These are phyloP conservation scores for Microctonus aethiopoides DNA, from an alignment of 2,888 invertebrate species.

Conservation along the genomic window DNA sequence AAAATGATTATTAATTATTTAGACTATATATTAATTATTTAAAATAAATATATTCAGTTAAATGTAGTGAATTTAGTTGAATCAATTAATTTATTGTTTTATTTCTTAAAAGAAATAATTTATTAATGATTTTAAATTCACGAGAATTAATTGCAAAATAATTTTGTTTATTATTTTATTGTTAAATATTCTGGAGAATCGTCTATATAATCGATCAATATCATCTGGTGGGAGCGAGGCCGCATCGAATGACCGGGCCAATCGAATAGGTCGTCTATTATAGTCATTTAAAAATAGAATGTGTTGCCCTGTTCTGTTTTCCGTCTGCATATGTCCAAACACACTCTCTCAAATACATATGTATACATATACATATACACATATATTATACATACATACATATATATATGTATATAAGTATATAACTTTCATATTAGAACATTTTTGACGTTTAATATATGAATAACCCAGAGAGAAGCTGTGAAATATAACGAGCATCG, in stretches of 20 bases:
- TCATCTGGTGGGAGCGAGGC: constrained; percentile 11
- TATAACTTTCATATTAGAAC: constrained; percentile 5
- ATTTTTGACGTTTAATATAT: constrained; percentile 10
- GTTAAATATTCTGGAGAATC: not conserved
- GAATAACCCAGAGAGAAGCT: not conserved
- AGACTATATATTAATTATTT: no score
- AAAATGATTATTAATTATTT: no score
- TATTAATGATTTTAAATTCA: no score
- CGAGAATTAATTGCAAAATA: no score
- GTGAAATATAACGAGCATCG: constrained; percentile 14
- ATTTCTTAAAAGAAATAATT: no score
- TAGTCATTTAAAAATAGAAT: constrained; percentile 37
- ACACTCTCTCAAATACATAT: not conserved
- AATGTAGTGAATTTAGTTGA: no score
- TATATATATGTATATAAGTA: not conserved
- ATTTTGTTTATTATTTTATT: not conserved
- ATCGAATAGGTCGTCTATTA: constrained; percentile 33
- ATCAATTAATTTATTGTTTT: no score
- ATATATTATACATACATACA: no score
- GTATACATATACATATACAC: no score
- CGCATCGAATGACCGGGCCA: constrained; percentile 20
- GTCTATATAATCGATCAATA: not conserved
- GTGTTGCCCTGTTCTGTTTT: constrained; percentile 8
- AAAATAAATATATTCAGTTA: no score
- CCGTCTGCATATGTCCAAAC: not conserved